Evolutionary conservation across 2,888 invertebrate species (phyloP).

Genomic region (Drosophila recens): DNA sequence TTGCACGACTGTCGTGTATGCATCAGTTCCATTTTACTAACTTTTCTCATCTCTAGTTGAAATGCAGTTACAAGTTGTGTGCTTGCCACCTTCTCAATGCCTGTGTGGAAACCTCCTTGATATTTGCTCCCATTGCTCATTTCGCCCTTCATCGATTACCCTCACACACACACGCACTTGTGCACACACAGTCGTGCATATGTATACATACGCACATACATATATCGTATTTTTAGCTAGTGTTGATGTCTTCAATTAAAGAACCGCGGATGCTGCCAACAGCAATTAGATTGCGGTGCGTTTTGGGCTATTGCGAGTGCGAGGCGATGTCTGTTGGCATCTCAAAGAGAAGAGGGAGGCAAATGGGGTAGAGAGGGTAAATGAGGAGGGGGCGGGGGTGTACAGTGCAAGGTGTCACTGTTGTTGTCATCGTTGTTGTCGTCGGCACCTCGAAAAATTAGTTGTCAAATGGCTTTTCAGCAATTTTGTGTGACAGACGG

Average conservation of each 20-base stretch:
- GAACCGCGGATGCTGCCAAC: conserved; percentile 78
- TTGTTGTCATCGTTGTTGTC: conserved; percentile 33
- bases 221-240: conserved; percentile 74
- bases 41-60: conserved; percentile 15
- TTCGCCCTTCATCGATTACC: conserved; percentile 63
- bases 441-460: conserved; percentile 70
- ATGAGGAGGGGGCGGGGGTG: background rate
- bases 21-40: background rate
- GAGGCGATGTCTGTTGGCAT: conserved; percentile 54
- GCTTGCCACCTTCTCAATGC: conserved; percentile 41
- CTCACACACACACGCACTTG: conserved; percentile 18
- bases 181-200: conserved; percentile 14
- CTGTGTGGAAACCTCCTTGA: conserved; percentile 8
- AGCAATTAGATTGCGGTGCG: conserved; percentile 78
- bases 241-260: conserved; percentile 85
- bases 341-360: conserved; percentile 11
- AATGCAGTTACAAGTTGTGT: conserved; percentile 43
- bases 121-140: conserved; percentile 40
- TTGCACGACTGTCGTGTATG: background rate
- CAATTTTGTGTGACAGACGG: conserved; percentile 70
- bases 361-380: background rate
- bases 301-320: conserved; percentile 71
- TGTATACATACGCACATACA: conserved; percentile 9
- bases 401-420: conserved; percentile 65
- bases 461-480: conserved; percentile 73